A percentile compares a stretch with the other conserved stretches of the same genome.
Evolutionary conservation across 2,797 vertebrate genomes (phyloP).

Genomic region (Sebastes steindachneri): DNA sequence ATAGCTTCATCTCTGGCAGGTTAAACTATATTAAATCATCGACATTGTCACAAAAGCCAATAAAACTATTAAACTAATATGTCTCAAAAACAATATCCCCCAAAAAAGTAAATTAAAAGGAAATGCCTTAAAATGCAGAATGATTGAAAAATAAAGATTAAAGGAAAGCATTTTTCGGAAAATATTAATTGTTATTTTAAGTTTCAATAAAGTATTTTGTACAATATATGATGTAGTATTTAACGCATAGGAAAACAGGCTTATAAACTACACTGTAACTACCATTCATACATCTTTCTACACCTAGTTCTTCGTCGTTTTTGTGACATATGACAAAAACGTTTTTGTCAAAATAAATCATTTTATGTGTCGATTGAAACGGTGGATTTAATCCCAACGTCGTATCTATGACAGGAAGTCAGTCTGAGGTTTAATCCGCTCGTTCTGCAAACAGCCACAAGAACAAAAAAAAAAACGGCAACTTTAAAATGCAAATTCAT

Average conservation of each 20-base stretch:
- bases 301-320: not conserved
- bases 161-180: not conserved
- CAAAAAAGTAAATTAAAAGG: not conserved
- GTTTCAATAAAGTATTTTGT: constrained; percentile 7
- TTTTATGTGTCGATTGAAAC: not conserved
- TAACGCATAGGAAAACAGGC: constrained; percentile 17
- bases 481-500: not conserved
- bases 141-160: not conserved
- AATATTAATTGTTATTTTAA: constrained; percentile 9
- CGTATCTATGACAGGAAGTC: not conserved
- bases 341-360: not conserved
- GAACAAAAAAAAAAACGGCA: not conserved
- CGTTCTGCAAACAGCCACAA: not conserved
- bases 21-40: constrained; percentile 1
- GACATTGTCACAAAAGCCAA: not conserved
- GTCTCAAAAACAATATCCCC: not conserved
- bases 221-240: constrained; percentile 1
- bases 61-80: not conserved
- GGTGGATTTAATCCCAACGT: not conserved
- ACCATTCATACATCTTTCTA: not conserved
- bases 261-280: constrained; percentile 19
- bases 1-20: constrained; percentile 27
- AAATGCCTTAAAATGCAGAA: constrained; percentile 28
- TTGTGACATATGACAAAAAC: not conserved
- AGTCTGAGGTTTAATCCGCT: not conserved